These are phyloP conservation scores for Oophaga pumilio DNA, from an alignment of 2,113 vertebrate species.

Conservation along the genomic window DNA sequence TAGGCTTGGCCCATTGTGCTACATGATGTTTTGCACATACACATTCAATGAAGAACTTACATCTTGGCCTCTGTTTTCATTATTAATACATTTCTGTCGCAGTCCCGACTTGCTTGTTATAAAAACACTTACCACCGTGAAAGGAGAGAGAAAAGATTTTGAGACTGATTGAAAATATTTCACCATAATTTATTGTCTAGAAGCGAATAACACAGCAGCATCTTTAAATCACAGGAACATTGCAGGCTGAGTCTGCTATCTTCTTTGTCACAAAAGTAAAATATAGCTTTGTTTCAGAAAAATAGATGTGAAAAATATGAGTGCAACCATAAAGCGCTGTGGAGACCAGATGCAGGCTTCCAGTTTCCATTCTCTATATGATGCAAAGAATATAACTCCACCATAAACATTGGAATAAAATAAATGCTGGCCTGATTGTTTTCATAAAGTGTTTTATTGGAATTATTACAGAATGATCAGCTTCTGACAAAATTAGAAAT, in stretches of 20 bases:
- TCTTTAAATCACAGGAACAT: constrained; percentile 45
- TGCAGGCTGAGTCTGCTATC: constrained; percentile 32
- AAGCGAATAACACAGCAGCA: constrained; percentile 15
- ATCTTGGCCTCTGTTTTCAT: constrained; percentile 1
- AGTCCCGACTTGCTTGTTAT: constrained; percentile 3
- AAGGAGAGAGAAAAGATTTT: constrained; percentile 2
- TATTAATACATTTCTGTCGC: constrained; percentile 23
- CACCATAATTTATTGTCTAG: constrained; percentile 25
- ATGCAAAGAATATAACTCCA: background rate
- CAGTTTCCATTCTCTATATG: background rate
- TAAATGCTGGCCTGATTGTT: background rate
- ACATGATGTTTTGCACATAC: background rate
- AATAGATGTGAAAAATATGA: constrained; percentile 50
- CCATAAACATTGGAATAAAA: background rate
- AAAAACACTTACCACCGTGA: constrained; percentile 6
- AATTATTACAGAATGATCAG: background rate
- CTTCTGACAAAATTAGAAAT: background rate
- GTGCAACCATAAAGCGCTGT: constrained; percentile 13
- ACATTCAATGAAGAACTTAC: background rate
- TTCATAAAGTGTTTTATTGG: background rate
- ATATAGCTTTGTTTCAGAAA: constrained; percentile 31
- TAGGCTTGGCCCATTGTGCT: background rate
- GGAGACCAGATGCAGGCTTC: background rate
- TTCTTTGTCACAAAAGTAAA: constrained; percentile 15
- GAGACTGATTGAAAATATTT: constrained; percentile 24